These are phyloP conservation scores for Ashinkailepas kermadecensis DNA, from an alignment of 2,888 invertebrate genomes.

Conservation along the genomic window DNA sequence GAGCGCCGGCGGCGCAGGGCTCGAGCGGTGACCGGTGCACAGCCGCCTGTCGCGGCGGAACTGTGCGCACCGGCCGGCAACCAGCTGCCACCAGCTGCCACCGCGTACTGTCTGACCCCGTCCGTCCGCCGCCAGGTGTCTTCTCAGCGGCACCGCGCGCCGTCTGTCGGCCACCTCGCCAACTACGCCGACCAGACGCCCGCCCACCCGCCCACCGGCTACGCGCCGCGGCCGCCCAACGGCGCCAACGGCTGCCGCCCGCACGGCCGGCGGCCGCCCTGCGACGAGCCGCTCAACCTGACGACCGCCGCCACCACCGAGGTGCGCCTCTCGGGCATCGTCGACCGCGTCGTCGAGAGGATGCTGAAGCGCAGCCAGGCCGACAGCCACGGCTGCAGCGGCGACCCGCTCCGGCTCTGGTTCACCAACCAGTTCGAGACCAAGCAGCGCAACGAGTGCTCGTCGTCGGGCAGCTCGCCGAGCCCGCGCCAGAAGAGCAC, in stretches of 20 bases:
- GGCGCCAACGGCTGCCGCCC: neutral
- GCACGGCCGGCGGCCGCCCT: neutral
- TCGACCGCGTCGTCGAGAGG: slow-evolving; percentile 8
- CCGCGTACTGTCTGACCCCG: too few species aligned
- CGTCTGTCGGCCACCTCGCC: neutral
- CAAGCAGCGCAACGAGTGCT: neutral
- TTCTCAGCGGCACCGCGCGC: neutral
- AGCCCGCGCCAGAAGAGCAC: neutral
- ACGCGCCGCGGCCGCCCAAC: neutral
- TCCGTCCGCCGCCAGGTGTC: neutral
- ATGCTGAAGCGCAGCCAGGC: neutral
- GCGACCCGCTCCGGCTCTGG: slow-evolving; percentile 12
- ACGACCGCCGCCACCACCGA: neutral
- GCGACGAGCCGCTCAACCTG: neutral
- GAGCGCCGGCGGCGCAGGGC: too few species aligned
- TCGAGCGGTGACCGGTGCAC: too few species aligned
- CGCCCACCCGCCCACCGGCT: neutral
- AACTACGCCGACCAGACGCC: neutral
- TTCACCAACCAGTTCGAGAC: slow-evolving; percentile 17
- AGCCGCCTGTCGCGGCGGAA: too few species aligned
- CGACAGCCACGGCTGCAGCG: neutral
- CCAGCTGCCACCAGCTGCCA: neutral
- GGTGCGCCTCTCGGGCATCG: neutral
- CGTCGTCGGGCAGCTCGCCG: neutral
- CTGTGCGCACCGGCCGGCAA: neutral